Evolutionary conservation across 2,113 vertebrate genomes (phyloP), one percentile per base, ranked within the genome.

Genomic region (Brachionichthys hirsutus): DNA sequence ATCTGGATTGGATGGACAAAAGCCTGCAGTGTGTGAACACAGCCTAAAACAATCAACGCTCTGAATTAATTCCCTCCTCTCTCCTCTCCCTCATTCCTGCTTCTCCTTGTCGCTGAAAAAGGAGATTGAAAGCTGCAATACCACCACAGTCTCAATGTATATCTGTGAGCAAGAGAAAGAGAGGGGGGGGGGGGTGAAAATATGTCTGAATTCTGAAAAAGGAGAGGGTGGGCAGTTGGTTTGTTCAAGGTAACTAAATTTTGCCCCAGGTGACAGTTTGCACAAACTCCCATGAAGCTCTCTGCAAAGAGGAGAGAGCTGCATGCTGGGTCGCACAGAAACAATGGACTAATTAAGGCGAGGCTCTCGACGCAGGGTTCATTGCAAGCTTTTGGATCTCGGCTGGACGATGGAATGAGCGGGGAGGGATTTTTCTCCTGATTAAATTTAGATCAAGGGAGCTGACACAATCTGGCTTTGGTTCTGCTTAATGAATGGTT

Each of bases 191-290:
- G 61, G 61, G 66, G 57, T 54, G 52, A 46, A 81, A 82, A 75
- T 67, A 70, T 34, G 57, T 69, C 47, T 61, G 16, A 30, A 18
- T 15, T 17, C 48, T 38, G 22, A 36, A 45, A 50, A 10, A 34
- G 57, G 61, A n/a, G 47, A 2, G 52, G 7, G 13, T 10, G 3
- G 11, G 14, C 1, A 15, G 53, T 9, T 17, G 10, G 59, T 6
- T 35, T 54, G 59, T 38, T 30, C 24, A 30, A 42, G 22, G 48
- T 48, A 62, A 81, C 66, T 47, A 70, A 68, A 84, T 70, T 73
- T 85, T 80, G 80, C 84, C 84, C 67, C 76, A 83, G 84, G 85
- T 88, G 85, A 90, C 81, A 86, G 76, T 63, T 82, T 78, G 51
- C 56, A 80, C 79, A 80, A 85, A 81, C 75, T 88, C 74, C 75